A percentile compares a stretch with the other conserved stretches of the same genome.
phyloP scores from a whole-genome alignment of 2,888 invertebrate genomes.

The Cheilosia vulpina region DNA sequence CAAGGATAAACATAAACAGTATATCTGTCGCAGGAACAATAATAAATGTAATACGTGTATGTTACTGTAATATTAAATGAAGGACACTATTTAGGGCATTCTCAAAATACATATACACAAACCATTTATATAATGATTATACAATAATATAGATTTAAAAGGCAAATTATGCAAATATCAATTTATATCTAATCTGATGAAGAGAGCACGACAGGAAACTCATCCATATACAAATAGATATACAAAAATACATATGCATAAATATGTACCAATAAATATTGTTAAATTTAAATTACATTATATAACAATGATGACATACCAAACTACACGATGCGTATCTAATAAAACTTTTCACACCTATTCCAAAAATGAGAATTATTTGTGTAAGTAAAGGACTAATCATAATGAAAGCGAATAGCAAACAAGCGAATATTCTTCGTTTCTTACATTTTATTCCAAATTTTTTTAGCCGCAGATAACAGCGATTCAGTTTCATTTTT shows the following conservation, averaged over 20 bases:
- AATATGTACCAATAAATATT: conserved; percentile 18
- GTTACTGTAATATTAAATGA: conserved; percentile 31
- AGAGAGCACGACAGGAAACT: conserved; percentile 52
- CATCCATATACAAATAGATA: conserved; percentile 57
- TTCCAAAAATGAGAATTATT: conserved; percentile 28
- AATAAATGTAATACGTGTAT: conserved; percentile 6
- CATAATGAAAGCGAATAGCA: too few relatives aligned
- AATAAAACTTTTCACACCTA: conserved; percentile 56
- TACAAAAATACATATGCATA: conserved; percentile 39
- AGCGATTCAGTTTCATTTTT: too few relatives aligned
- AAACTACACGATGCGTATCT: conserved; percentile 25
- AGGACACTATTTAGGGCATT: conserved; percentile 70
- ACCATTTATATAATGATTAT: conserved; percentile 50
- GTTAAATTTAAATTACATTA: conserved; percentile 4
- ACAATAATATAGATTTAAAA: conserved; percentile 51
- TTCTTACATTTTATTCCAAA: too few relatives aligned
- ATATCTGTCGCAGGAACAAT: conserved; percentile 54
- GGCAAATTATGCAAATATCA: conserved; percentile 55
- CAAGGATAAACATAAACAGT: background rate
- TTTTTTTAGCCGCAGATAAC: too few relatives aligned
- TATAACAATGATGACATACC: conserved; percentile 28
- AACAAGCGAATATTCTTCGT: too few relatives aligned
- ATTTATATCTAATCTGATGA: conserved; percentile 55
- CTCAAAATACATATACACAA: conserved; percentile 47
- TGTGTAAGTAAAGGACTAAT: conserved; percentile 24